Base-by-base conservation (phyloP, 1,140 invertebrate genomes). In the Cheumatopsyche charites region DNA sequence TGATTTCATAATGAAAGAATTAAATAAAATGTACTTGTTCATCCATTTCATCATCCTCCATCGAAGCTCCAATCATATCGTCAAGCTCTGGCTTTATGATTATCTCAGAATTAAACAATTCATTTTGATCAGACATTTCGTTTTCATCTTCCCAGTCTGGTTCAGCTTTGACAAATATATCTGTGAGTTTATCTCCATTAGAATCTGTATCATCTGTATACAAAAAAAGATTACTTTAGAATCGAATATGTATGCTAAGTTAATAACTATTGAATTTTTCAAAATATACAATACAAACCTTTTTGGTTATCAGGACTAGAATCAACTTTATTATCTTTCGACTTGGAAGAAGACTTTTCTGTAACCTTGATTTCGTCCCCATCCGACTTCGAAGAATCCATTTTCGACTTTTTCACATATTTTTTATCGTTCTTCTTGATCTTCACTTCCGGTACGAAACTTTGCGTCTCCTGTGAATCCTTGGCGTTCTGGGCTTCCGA, bases 101-200 rank as follows among this genome's bases (percentile, higher is more conserved):
- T 79, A 87, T 84, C 71, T 87, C 85, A 0, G 81, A 79, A 58
- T 85, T 81, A 66, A 85, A 82, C 79, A 86, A 85, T 17, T 73
- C 68, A 13, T 67, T 71, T 58, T 82, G 80, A 0, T 81, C 82
- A 12, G 82, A 82, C 4, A 80, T 81, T 0, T 80, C 73, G 45
- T 82, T 80, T 43, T 86, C 82, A 62, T 87, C 84, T 29, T 90
- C 87, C 86, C 90, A 88, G 74, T 90, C 88, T 15, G 90, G 90
- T 77, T 92, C 90, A 70, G 89, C 87, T 77, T 90, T 90, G 0
- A 90, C 84, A 65, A 87, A 76, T 5, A 88, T 77, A 66, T 88
- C 19, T 36, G 66, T 6, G 42, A 17, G 70, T 15, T 73, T 76
- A 11, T 77, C 75, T 62, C 76, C 75, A 11, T 73, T 74, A 17